Conservation (phyloP, 2,888 invertebrate species). For the Elysia crispata region DNA sequence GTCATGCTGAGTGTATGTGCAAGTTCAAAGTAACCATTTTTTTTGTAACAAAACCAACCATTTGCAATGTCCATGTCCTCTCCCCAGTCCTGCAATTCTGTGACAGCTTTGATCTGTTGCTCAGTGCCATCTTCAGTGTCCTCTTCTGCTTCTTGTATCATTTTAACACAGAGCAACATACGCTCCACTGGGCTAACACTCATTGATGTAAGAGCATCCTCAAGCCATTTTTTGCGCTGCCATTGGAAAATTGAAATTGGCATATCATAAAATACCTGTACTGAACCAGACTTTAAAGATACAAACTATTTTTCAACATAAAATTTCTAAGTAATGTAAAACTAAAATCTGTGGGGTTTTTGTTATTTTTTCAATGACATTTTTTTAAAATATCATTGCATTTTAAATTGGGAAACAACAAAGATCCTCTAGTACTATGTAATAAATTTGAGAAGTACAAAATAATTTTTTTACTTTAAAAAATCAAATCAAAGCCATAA, state of each 20-base stretch:
- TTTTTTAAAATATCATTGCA: too few species aligned
- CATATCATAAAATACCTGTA: too few species aligned
- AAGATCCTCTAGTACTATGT: too few species aligned
- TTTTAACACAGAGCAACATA: conserved; percentile 82
- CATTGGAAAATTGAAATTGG: conserved; percentile 73
- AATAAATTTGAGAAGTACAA: too few species aligned
- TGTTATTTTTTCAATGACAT: too few species aligned
- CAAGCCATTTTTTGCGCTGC: conserved; percentile 85
- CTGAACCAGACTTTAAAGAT: too few species aligned
- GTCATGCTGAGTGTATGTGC: background rate
- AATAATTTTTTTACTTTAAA: too few species aligned
- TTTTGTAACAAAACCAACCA: conserved; percentile 79
- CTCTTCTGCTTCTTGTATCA: conserved; percentile 80
- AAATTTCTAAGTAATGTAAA: too few species aligned
- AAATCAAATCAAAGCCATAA: too few species aligned
- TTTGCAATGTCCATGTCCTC: conserved; percentile 89
- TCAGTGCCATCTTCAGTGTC: conserved; percentile 80
- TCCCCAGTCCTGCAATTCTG: conserved; percentile 83
- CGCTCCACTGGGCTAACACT: conserved; percentile 85
- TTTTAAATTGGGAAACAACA: too few species aligned
- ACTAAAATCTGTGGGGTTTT: too few species aligned
- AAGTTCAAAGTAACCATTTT: background rate
- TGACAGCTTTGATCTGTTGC: conserved; percentile 83
- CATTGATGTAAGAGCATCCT: conserved; percentile 84
- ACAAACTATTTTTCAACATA: too few species aligned